phyloP scores from a whole-genome alignment of 2,113 vertebrate genomes.

The Cochlearius cochlearius region DNA sequence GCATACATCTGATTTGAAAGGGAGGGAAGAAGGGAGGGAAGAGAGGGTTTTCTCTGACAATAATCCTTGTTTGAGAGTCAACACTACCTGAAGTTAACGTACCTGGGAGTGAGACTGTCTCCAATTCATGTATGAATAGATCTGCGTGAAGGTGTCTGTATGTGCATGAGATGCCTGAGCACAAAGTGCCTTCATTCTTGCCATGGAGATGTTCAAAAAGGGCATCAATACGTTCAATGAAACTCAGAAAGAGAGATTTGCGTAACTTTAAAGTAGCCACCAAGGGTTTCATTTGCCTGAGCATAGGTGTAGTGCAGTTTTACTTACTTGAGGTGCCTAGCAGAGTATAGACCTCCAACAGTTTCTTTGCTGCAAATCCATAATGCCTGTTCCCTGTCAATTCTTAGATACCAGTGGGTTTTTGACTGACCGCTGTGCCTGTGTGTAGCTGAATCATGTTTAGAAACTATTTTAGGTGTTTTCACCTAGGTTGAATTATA shows the following conservation, averaged over 20 bases:
- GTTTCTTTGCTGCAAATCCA: not conserved
- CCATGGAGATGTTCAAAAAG: not conserved
- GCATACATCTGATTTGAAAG: not conserved
- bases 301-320: not conserved
- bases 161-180: not conserved
- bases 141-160: not conserved
- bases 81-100: not conserved
- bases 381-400: not conserved
- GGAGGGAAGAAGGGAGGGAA: fast-evolving
- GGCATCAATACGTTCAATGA: not conserved
- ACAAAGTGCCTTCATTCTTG: not conserved
- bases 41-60: not conserved
- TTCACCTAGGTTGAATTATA: not conserved
- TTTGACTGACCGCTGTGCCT: not conserved
- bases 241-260: not conserved
- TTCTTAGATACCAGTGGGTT: not conserved
- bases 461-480: not conserved
- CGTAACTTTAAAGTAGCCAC: not conserved
- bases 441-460: not conserved
- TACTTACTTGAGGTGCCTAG: not conserved
- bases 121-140: fast-evolving
- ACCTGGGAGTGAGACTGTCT: not conserved
- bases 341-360: not conserved
- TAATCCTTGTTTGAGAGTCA: not conserved
- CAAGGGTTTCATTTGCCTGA: not conserved